These are phyloP conservation scores for Echiichthys vipera DNA, from an alignment of 2,797 vertebrate species.

Conservation along the genomic window DNA sequence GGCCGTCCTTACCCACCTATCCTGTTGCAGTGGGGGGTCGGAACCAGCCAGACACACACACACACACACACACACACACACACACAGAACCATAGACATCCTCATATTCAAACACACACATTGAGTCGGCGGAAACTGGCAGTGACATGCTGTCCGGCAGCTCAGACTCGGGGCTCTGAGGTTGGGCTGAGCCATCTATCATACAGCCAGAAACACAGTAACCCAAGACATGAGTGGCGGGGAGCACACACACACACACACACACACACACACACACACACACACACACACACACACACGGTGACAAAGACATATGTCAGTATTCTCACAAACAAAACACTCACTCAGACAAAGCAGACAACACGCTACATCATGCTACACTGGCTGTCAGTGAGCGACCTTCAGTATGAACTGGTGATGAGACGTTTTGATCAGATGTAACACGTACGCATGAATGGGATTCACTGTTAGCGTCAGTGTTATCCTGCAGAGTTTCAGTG, in stretches of 20 bases:
- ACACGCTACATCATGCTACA: conserved; percentile 24
- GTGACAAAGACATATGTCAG: conserved; percentile 39
- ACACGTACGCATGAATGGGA: background rate
- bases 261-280: conserved; percentile 43
- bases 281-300: conserved; percentile 34
- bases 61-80: conserved; percentile 26
- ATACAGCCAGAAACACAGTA: conserved; percentile 81
- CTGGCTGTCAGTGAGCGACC: conserved; percentile 20
- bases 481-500: conserved; percentile 1
- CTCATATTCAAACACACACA: conserved; percentile 51
- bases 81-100: conserved; percentile 37
- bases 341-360: conserved; percentile 23
- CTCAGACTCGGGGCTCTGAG: conserved; percentile 72
- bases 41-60: conserved; percentile 52
- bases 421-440: conserved; percentile 40
- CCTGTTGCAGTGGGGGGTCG: conserved; percentile 76
- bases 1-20: conserved; percentile 71
- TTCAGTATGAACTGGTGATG: conserved; percentile 34
- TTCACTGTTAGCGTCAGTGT: conserved; percentile 11
- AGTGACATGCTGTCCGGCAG: conserved; percentile 78
- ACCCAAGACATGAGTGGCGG: conserved; percentile 83
- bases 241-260: conserved; percentile 57
- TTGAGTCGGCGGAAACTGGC: conserved; percentile 78
- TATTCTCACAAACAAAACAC: conserved; percentile 44
- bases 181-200: conserved; percentile 85